Conservation (phyloP, 2,797 vertebrate genomes). For the Uromys caudimaculatus region DNA sequence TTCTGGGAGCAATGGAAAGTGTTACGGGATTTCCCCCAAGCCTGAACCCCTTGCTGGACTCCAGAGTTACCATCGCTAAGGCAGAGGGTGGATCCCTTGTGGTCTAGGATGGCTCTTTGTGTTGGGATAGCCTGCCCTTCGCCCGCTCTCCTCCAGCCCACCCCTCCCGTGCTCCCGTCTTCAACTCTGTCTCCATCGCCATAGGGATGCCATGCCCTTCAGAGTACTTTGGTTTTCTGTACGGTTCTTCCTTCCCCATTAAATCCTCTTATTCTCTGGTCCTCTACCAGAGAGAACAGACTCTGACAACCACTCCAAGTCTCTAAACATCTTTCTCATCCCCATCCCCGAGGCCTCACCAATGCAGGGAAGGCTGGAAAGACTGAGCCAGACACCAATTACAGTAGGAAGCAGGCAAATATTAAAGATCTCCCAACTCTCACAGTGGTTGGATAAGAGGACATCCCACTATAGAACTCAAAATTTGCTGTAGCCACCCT, state of each 20-base stretch:
- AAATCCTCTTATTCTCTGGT: neutral
- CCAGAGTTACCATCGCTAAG: neutral
- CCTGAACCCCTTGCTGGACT: neutral
- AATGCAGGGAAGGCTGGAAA: neutral
- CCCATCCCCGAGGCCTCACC: neutral
- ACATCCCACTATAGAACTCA: too few species aligned
- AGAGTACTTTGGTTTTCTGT: neutral
- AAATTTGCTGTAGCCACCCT: neutral
- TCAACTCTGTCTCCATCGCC: neutral
- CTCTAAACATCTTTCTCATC: neutral
- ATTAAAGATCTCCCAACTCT: neutral
- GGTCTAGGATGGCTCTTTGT: neutral
- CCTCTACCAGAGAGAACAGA: neutral
- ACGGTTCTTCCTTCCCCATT: neutral
- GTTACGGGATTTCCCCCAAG: neutral
- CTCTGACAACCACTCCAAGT: neutral
- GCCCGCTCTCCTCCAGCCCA: neutral
- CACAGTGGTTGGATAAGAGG: neutral
- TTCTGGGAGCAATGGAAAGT: neutral
- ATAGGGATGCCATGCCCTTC: neutral
- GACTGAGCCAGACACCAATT: neutral
- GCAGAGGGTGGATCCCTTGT: neutral
- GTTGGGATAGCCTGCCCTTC: accelerated
- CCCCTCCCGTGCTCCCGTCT: neutral
- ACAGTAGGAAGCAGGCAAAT: neutral